Evolutionary conservation across 2,113 vertebrate genomes (phyloP).

Genomic region (Anser cygnoides): DNA sequence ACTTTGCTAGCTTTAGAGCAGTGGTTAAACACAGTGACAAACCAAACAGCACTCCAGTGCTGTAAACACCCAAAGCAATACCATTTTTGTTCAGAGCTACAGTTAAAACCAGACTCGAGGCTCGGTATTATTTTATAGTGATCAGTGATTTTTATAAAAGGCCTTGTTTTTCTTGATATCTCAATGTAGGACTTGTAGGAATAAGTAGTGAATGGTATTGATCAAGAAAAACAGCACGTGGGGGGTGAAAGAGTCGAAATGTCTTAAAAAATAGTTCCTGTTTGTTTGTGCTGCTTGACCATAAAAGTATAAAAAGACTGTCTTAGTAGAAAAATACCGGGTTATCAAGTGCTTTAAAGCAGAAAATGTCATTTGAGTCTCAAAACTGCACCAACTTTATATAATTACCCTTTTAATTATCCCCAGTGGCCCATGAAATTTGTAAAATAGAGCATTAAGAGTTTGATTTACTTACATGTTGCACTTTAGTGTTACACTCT

Average conservation of each 20-base stretch:
- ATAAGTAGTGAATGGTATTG: constrained; percentile 34
- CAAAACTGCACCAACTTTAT: constrained; percentile 84
- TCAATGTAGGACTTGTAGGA: constrained; percentile 33
- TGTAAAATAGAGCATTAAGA: constrained; percentile 83
- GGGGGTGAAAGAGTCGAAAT: neutral
- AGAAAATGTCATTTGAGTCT: constrained; percentile 88
- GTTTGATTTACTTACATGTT: constrained; percentile 85
- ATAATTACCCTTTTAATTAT: constrained; percentile 90
- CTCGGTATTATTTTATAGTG: neutral
- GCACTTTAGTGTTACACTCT: constrained; percentile 80
- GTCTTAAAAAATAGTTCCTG: constrained; percentile 61
- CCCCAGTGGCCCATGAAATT: constrained; percentile 87
- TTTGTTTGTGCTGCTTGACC: constrained; percentile 74
- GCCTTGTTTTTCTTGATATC: constrained; percentile 17
- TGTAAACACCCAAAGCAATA: constrained; percentile 59
- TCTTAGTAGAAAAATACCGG: constrained; percentile 70
- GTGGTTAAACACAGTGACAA: constrained; percentile 84
- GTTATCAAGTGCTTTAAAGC: constrained; percentile 82
- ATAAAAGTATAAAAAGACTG: constrained; percentile 67
- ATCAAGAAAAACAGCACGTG: neutral
- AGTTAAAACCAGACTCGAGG: constrained; percentile 22
- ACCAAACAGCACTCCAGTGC: constrained; percentile 77
- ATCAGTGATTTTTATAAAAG: neutral
- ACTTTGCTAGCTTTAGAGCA: constrained; percentile 82
- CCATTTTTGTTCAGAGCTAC: constrained; percentile 54